Base-by-base conservation (phyloP, 1,140 invertebrate genomes). In the Meloidogyne hapla region DNA sequence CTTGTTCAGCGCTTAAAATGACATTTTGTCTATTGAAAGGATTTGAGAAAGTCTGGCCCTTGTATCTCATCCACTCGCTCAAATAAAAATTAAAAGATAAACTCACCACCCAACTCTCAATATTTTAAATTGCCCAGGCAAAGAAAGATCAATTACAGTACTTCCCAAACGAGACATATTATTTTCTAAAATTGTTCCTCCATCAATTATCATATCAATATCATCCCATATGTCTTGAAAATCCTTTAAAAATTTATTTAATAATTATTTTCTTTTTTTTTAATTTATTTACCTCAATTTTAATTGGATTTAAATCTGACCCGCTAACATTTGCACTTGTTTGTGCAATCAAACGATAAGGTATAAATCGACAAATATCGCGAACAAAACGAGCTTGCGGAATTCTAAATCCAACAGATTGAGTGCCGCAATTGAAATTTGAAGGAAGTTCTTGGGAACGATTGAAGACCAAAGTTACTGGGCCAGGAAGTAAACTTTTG, bases 301-400 rank as follows among this genome's bases (percentile, higher is more conserved):
- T 9, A 23, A 82, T n/a, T n/a, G 71, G 48, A 48, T 64, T 79
- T 21, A 69, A 62, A 23, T 69, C 76, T 12, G 78, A 40, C 21
- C 80, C 80, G 56, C 80, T 81, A 26, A 83, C 40, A 62, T 81
- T 81, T 4, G 80, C 80, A 28, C 81, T 83, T 23, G 80, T 81
- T 56, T 81, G 80, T 8, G 69, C 80, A 48, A 81, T 15, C 23
- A 80, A 79, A n/a, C 62, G 45, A 9, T 74, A 28, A 26, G 81
- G 56, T 21, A 69, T 64, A 21, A 25, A n/a, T n/a, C 33, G 26
- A 56, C 80, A 81, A 12, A 81, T n/a, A 26, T 82, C 42, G 28
- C 70, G 70, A 18, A 80, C 71, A 62, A 83, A 75, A 26, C 45
- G 26, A 42, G 79, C 64, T 23, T 83, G 66, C 15, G 80, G 80